These are phyloP conservation scores for Euleptes europaea DNA, from an alignment of 2,113 vertebrate genomes.

Conservation along the genomic window DNA sequence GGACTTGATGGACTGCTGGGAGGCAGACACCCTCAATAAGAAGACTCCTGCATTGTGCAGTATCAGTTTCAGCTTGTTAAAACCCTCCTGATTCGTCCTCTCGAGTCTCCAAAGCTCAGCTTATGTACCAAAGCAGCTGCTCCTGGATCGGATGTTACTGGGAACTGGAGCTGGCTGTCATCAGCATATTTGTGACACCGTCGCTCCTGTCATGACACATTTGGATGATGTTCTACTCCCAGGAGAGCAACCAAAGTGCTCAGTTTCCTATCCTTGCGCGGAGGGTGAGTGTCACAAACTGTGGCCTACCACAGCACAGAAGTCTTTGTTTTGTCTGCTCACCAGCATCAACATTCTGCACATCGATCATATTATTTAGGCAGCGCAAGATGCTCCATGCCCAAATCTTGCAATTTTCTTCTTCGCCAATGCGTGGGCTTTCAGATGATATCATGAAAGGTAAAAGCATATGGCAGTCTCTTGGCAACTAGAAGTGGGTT, in stretches of 20 bases:
- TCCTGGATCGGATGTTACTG: constrained; percentile 6
- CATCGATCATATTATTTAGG: constrained; percentile 20
- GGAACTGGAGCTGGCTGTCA: not conserved
- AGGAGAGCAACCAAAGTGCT: not conserved
- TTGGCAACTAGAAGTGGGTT: constrained; percentile 62
- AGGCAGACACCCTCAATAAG: not conserved
- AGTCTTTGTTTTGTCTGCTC: not conserved
- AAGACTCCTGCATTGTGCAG: not conserved
- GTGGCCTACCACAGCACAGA: not conserved
- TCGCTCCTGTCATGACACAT: not conserved
- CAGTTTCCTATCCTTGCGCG: not conserved
- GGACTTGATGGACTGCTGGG: not conserved
- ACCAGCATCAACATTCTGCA: not conserved
- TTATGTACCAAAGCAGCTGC: constrained; percentile 24
- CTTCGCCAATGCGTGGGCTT: constrained; percentile 31
- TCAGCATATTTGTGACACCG: not conserved
- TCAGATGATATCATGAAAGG: constrained; percentile 26
- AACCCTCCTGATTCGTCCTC: not conserved
- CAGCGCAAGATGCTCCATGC: constrained; percentile 20
- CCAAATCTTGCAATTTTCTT: constrained; percentile 51
- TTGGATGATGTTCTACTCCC: not conserved
- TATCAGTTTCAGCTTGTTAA: constrained; percentile 9
- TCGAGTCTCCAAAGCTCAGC: not conserved
- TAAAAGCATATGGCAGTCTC: constrained; percentile 49
- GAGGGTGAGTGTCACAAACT: not conserved